phyloP scores from a whole-genome alignment of 2,797 vertebrate species.

The Melanotaenia boesemani region DNA sequence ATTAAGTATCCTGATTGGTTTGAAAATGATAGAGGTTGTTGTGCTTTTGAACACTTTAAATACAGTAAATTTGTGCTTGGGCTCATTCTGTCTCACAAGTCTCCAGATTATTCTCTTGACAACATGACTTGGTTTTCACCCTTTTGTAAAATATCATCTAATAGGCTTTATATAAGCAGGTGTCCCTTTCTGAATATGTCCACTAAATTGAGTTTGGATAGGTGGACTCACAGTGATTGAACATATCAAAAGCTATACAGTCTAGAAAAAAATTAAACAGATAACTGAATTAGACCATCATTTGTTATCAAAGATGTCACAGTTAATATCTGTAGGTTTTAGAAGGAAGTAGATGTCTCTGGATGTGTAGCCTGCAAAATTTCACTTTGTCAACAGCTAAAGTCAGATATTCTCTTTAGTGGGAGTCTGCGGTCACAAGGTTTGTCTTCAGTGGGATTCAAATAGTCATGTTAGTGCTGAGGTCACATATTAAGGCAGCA shows the following conservation, averaged over 20 bases:
- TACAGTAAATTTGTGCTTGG: neutral
- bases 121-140: neutral
- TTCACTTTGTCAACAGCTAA: constrained; percentile 16
- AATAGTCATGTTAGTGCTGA: constrained; percentile 51
- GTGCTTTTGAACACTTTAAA: neutral
- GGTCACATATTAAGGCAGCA: constrained; percentile 44
- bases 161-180: neutral
- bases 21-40: neutral
- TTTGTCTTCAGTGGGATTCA: constrained; percentile 45
- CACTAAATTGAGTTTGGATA: neutral
- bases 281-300: constrained; percentile 10
- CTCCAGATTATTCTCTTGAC: neutral
- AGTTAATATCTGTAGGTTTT: neutral
- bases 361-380: neutral
- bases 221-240: neutral
- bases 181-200: neutral
- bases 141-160: too few species aligned
- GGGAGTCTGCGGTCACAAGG: constrained; percentile 39
- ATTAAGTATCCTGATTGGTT: neutral
- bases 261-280: constrained; percentile 12
- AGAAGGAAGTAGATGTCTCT: constrained; percentile 13
- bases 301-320: constrained; percentile 7
- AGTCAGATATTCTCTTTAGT: constrained; percentile 33
- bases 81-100: neutral
- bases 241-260: neutral